Conservation (phyloP, 2,888 invertebrate species). For the Calameuta filiformis region DNA sequence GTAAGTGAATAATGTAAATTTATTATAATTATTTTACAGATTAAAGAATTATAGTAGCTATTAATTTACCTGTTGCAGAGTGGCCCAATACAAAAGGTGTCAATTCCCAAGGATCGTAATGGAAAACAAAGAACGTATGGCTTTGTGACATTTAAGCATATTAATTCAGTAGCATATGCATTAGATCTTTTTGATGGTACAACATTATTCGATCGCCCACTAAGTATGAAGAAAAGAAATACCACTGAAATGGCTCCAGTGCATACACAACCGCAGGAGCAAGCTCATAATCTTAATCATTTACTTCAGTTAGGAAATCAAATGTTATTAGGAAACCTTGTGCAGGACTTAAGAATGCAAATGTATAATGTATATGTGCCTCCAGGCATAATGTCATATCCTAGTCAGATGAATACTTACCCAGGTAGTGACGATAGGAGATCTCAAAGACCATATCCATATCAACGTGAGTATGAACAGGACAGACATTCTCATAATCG, state of each 20-base stretch:
- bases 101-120: conserved; percentile 80
- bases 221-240: conserved; percentile 68
- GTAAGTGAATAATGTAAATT: background rate
- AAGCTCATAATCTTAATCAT: conserved; percentile 30
- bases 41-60: background rate
- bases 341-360: conserved; percentile 24
- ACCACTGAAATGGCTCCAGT: conserved; percentile 24
- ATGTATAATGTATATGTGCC: conserved; percentile 30
- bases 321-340: conserved; percentile 41
- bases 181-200: conserved; percentile 80
- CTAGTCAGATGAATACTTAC: conserved; percentile 35
- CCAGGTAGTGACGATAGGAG: conserved; percentile 36
- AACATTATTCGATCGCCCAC: conserved; percentile 72
- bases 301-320: conserved; percentile 45
- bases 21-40: background rate
- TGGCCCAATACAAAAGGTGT: conserved; percentile 82
- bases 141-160: conserved; percentile 83
- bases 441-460: conserved; percentile 39
- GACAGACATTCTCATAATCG: conserved; percentile 29
- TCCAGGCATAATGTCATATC: conserved; percentile 29
- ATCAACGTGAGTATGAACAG: conserved; percentile 33
- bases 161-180: conserved; percentile 81
- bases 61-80: conserved; percentile 68
- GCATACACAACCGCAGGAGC: conserved; percentile 21
- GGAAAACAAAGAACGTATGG: conserved; percentile 79